Evolutionary conservation across 2,113 vertebrate genomes (phyloP).

Genomic region (Dromas ardeola): DNA sequence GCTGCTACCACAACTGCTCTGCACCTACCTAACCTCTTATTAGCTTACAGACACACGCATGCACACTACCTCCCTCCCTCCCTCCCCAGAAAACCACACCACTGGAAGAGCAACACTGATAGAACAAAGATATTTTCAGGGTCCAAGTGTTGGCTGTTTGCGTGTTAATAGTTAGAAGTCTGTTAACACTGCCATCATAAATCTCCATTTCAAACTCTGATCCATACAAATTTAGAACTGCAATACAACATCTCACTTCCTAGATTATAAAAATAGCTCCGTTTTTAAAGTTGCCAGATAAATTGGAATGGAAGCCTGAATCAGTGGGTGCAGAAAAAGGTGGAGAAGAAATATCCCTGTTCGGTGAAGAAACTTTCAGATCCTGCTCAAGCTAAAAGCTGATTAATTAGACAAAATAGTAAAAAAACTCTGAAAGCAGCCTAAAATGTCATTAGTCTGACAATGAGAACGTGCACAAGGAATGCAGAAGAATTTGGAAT

Average conservation of each 20-base stretch:
- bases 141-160: not conserved
- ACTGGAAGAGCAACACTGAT: not conserved
- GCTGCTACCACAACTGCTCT: constrained; percentile 69
- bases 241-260: not conserved
- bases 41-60: constrained; percentile 19
- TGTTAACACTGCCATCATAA: not conserved
- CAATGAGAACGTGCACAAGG: not conserved
- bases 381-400: not conserved
- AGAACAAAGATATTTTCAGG: not conserved
- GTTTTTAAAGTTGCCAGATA: constrained; percentile 3
- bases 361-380: not conserved
- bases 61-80: not conserved
- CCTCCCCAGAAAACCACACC: not conserved
- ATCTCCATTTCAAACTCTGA: not conserved
- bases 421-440: not conserved
- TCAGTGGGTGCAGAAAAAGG: not conserved
- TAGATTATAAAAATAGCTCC: not conserved
- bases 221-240: not conserved
- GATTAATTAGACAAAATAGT: not conserved
- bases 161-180: not conserved
- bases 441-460: not conserved
- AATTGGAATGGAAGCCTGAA: not conserved
- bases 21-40: constrained; percentile 58
- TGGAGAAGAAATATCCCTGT: not conserved
- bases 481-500: not conserved